phyloP scores from a whole-genome alignment of 2,113 vertebrate species.

The Triplophysa dalaica region DNA sequence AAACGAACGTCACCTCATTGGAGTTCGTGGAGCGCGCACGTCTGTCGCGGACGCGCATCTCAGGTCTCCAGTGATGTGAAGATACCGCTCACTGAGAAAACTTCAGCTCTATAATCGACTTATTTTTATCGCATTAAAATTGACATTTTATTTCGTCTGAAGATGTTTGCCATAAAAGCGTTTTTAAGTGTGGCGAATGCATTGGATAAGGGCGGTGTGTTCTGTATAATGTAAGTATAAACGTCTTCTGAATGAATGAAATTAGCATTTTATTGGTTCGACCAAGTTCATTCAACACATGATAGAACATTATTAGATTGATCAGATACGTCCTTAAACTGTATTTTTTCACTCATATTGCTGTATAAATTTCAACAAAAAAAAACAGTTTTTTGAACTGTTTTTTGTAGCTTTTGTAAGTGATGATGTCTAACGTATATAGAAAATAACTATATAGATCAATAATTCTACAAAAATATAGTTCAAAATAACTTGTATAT shows the following conservation, averaged over 20 bases:
- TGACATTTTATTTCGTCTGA: neutral
- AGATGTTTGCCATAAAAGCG: slow-evolving; percentile 6
- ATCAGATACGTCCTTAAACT: too few relatives aligned
- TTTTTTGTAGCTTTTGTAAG: too few relatives aligned
- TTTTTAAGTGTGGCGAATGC: neutral
- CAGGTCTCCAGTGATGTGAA: neutral
- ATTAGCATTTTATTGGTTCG: too few relatives aligned
- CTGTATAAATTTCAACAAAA: too few relatives aligned
- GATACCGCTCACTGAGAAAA: neutral
- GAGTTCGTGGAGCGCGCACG: neutral
- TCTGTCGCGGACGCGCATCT: neutral
- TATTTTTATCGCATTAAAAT: neutral
- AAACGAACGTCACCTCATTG: neutral
- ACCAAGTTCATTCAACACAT: too few relatives aligned
- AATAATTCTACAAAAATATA: too few relatives aligned
- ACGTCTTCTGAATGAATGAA: neutral
- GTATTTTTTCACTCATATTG: too few relatives aligned
- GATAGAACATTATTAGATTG: too few relatives aligned
- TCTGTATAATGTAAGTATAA: slow-evolving; percentile 32
- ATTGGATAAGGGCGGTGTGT: slow-evolving; percentile 12
- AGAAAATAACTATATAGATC: too few relatives aligned
- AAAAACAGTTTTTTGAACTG: too few relatives aligned
- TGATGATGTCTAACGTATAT: too few relatives aligned
- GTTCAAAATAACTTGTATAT: too few relatives aligned
- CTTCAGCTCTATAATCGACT: neutral